Base-by-base conservation (phyloP, 1,140 invertebrate genomes). In the Conopomorpha cramerella region DNA sequence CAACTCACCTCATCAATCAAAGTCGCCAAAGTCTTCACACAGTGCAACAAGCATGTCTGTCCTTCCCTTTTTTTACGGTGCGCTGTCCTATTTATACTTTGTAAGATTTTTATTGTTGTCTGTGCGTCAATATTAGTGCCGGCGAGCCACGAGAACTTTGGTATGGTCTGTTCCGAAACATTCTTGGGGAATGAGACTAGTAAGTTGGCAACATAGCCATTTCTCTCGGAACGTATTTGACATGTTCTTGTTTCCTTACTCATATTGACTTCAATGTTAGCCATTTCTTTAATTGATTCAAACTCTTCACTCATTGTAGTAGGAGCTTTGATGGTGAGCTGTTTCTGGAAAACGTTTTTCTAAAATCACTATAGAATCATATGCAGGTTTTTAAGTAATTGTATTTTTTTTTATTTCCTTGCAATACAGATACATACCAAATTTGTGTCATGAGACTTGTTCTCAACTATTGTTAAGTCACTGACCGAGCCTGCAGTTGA, bases 191-290 rank as follows among this genome's bases (percentile, higher is more conserved):
- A 95, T 33, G 80, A 83, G 0, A 95, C 86, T 66, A 89, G 86
- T 34, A 96, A 68, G 39, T 87, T 84, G 6, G 91, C 86, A 17
- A 83, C 82, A 42, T 90, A 86, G 38, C 84, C 86, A 37, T 88
- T 89, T 14, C 85, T 84, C 30, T 83, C 82, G 1, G 88, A 87
- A 30, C 85, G 87, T 16, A 93, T 89, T 2, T 84, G 86, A 31
- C 92, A 83, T 38, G 86, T 86, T 10, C 83, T 74, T 3, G 83
- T 82, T 54, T 90, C 86, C 63, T 90, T 83, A 49, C 86, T 85
- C 39, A 95, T 84, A 49, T 87, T 86, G 52, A 94, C 90, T 27
- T 90, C 88, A 60, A 94, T 93, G 61, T 93, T 91, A 8, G 89
- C 86, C 59, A 78, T 65, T 67, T 93, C 93, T 17, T 93, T 81